Base-by-base conservation (phyloP, 2,113 vertebrate genomes). In the Synodontis membranacea region DNA sequence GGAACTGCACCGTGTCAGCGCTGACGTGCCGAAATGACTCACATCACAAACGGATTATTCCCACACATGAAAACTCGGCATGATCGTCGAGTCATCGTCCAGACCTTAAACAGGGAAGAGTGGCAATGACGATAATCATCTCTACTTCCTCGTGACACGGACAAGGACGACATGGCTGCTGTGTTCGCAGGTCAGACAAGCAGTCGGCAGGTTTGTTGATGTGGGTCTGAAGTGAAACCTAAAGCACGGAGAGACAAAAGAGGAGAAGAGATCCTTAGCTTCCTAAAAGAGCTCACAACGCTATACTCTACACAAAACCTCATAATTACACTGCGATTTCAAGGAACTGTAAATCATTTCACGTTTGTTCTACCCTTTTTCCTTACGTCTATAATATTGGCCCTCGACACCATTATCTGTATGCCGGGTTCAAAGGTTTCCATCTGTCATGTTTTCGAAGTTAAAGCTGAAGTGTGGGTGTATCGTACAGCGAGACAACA, bases 1-100 rank as follows among this genome's bases (percentile, higher is more conserved):
- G 34, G 54, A 42, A 28, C 5, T 82, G 6, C 7, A 1, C 25
- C 6, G 28, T 82, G 39, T 82, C 80, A 19, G 80, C 2, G 37
- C 42, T 82, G 80, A 82, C 11, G 56, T 44, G 23, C 56, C n/a
- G 80, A 28, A 19, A 82, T 82, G 80, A 62, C 37, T 81, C 80
- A 62, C 56, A 31, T 44, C 39, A 15, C 56, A 31, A 82, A 39
- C 56, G 31, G 56, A 62, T 82, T 46, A 62, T 46, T 82, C 56
- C 56, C 80, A 82, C 56, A 10, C 56, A 31, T 62, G 25, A 82
- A 62, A 62, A n/a, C 12, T 17, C 14, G 10, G 39, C 3, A 1
- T 62, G 80, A 82, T 39, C 56, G 56, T 39, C 10, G 11, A 56
- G 78, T 56, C 50, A 80, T 62, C 39, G 14, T 14, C 78, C 10